These are phyloP conservation scores for Oscheius sp. DNA, from an alignment of 2,888 invertebrate genomes.

Conservation along the genomic window DNA sequence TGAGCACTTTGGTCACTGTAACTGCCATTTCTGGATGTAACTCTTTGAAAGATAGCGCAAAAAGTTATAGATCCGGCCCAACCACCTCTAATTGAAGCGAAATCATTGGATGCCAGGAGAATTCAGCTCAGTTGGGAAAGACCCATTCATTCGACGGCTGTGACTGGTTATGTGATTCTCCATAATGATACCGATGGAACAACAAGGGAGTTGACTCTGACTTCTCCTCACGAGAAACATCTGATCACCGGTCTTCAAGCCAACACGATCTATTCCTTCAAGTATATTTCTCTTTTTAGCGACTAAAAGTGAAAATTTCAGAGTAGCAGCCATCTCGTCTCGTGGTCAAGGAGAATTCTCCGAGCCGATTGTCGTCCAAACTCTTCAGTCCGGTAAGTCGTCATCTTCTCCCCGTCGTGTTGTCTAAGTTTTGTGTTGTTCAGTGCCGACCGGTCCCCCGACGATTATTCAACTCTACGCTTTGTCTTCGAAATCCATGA, in stretches of 20 bases:
- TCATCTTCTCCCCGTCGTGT: conserved; percentile 15
- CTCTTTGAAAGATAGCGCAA: not conserved
- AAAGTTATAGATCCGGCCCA: conserved; percentile 87
- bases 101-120: conserved; percentile 87
- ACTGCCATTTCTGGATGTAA: conserved; percentile 88
- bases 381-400: conserved; percentile 75
- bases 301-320: conserved; percentile 77
- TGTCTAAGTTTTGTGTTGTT: conserved; percentile 27
- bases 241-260: conserved; percentile 89
- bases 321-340: conserved; percentile 91
- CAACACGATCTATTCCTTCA: conserved; percentile 91
- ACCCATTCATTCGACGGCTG: conserved; percentile 74
- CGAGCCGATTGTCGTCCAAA: conserved; percentile 89
- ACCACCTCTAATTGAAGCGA: conserved; percentile 86
- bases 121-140: conserved; percentile 91
- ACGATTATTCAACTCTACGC: conserved; percentile 15
- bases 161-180: conserved; percentile 86
- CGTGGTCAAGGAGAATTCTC: conserved; percentile 94
- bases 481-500: conserved; percentile 3
- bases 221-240: conserved; percentile 66
- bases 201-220: conserved; percentile 57
- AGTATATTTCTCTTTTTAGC: conserved; percentile 30
- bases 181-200: conserved; percentile 78
- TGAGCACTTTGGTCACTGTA: conserved; percentile 94
- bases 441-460: conserved; percentile 27